These are phyloP conservation scores for Prunella strophiata DNA, from an alignment of 2,797 vertebrate genomes.

Conservation along the genomic window DNA sequence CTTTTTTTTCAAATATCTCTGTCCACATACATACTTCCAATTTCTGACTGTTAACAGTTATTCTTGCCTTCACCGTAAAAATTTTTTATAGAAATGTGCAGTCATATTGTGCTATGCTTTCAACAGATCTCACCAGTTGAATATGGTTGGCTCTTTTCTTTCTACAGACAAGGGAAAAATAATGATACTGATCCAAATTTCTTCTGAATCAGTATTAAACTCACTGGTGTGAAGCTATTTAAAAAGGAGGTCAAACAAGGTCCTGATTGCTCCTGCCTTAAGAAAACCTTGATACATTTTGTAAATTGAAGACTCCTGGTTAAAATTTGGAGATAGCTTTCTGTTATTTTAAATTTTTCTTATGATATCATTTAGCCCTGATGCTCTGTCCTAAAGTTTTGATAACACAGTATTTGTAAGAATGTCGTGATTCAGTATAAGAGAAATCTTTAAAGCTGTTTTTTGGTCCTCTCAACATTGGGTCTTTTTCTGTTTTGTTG, in stretches of 20 bases:
- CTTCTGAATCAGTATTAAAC: constrained; percentile 13
- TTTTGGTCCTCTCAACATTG: background rate
- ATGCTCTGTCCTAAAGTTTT: background rate
- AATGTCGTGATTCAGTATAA: background rate
- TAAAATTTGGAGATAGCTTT: background rate
- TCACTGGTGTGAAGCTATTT: background rate
- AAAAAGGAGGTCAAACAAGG: background rate
- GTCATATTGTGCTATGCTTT: background rate
- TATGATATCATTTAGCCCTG: background rate
- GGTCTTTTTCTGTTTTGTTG: background rate
- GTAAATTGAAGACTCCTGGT: background rate
- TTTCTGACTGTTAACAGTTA: constrained; percentile 64
- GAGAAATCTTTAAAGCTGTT: background rate
- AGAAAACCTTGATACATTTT: background rate
- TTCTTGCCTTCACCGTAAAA: constrained; percentile 49
- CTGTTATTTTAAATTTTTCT: background rate
- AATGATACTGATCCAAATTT: constrained; percentile 43
- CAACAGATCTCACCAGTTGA: constrained; percentile 4
- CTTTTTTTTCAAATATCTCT: background rate
- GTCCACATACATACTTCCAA: constrained; percentile 4
- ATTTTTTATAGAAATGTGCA: constrained; percentile 26
- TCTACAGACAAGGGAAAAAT: constrained; percentile 11
- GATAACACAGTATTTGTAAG: background rate
- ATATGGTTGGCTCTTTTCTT: constrained; percentile 1
- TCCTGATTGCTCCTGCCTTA: constrained; percentile 16